Evolutionary conservation across 2,113 vertebrate genomes (phyloP), one percentile per base, ranked within the genome.

Genomic region (Burhinus oedicnemus): DNA sequence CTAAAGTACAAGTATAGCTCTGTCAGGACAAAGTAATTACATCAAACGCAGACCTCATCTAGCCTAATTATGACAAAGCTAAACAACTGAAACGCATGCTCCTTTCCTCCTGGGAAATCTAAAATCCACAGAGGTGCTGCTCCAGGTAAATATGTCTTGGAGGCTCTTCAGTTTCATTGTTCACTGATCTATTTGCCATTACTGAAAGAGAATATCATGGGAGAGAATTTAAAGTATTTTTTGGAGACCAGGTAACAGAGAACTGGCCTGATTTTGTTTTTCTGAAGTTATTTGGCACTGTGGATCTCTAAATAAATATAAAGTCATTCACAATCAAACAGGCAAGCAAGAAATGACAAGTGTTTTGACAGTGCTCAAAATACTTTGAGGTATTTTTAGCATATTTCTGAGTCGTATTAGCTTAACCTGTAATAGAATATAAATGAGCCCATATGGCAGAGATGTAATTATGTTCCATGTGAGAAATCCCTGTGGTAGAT

Each of bases 381-480:
- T 97, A 97, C 97, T 98, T 97, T 98, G 97, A 98, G 98, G 98
- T 98, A 98, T 98, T 98, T 97, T 98, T 98, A 98, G 98, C 97
- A 83, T 98, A 98, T 98, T 98, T 98, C 97, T 97, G 96, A 97
- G 97, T 98, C 44, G 61, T 98, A 98, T 98, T 98, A 98, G 98
- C 97, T 98, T 98, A 98, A 98, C 98, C 98, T 98, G 98, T 98
- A 98, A 98, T 97, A 98, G 98, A 99, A 98, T 98, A 98, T 98
- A 98, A 98, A 98, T 98, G 97, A 99, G 97, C 96, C 98, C 98
- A 98, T 98, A 98, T 98, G 98, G 98, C 98, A 98, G 97, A 98
- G 98, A 97, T 98, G 96, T 98, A 98, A 98, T 98, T 98, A 98
- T 97, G 95, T 97, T 98, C 97, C 96, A 97, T 95, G 97, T 61